Evolutionary conservation across 2,797 vertebrate species (phyloP), one percentile per base, ranked within the genome.

Genomic region (Gymnocypris eckloni): DNA sequence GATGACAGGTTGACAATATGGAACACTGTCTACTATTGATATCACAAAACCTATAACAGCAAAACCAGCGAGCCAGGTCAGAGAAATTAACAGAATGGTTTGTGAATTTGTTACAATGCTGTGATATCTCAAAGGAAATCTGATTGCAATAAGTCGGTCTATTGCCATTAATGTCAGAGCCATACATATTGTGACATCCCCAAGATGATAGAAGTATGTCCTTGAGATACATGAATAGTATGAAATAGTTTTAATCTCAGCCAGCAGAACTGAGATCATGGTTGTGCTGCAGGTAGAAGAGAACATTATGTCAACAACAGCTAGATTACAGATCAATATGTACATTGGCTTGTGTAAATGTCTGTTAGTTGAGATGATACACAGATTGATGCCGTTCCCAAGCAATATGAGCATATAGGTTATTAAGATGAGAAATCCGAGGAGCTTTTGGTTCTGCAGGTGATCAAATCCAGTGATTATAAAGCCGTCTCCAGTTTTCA

Each of bases 111-210:
- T 90, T 22, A 90, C 72, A 72, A 91, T 90, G 73, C 84, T 89
- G 83, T 43, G 48, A 56, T 90, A 91, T 3, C 87, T 81, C 45
- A 90, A 77, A 20, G 90, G 88, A 11, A 73, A 10, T 25, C 41
- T 88, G 12, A 90, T 89, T 5, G 89, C 90, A 18, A 91, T 4
- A 54, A 83, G 61, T 20, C 89, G 56, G 61, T 91, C 90, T 25
- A 86, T 48, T 25, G 89, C 90, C 90, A 91, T 90, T 25, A 89
- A 43, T 1, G 87, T 59, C n/a, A 91, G 11, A n/a, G 87, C 77
- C 25, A 87, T 10, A 13, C 75, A 85, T 11, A 1, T 39, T 28
- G 22, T 28, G 45, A 83, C 80, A 52, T 77, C n/a, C n/a, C n/a
- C n/a, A n/a, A n/a, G n/a, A n/a, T n/a, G n/a, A n/a, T n/a, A n/a